Evolutionary conservation across 2,888 invertebrate species (phyloP).

Genomic region (Xestia xanthographa): DNA sequence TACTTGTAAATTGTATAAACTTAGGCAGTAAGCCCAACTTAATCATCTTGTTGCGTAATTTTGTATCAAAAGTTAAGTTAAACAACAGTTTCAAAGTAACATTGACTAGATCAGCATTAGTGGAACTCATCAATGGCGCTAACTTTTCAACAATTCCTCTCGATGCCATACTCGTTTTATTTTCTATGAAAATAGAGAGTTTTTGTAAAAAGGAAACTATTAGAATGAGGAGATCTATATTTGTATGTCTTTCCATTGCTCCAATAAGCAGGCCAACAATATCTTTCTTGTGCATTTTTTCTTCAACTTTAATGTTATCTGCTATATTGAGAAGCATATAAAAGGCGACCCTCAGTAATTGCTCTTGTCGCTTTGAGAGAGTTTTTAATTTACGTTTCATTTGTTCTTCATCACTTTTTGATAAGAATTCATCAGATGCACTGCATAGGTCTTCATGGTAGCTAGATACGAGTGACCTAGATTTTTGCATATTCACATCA

Average conservation of each 20-base stretch:
- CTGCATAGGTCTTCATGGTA: slow-evolving; percentile 92
- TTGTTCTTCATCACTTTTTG: slow-evolving; percentile 94
- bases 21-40: slow-evolving; percentile 97
- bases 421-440: slow-evolving; percentile 85
- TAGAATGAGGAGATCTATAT: slow-evolving; percentile 96
- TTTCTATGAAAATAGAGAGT: slow-evolving; percentile 97
- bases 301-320: slow-evolving; percentile 98
- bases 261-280: slow-evolving; percentile 96
- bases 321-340: slow-evolving; percentile 98
- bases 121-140: slow-evolving; percentile 93
- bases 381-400: slow-evolving; percentile 94
- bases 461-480: slow-evolving; percentile 92
- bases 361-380: slow-evolving; percentile 97
- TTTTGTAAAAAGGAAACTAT: slow-evolving; percentile 98
- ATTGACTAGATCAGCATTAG: slow-evolving; percentile 93
- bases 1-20: slow-evolving; percentile 96
- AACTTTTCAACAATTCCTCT: slow-evolving; percentile 95
- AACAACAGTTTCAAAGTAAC: slow-evolving; percentile 96
- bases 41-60: slow-evolving; percentile 96
- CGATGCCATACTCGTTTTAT: slow-evolving; percentile 97
- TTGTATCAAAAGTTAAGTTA: slow-evolving; percentile 98
- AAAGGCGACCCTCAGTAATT: slow-evolving; percentile 96
- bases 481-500: slow-evolving; percentile 89
- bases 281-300: slow-evolving; percentile 99
- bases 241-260: slow-evolving; percentile 96